These are phyloP conservation scores for Balearica regulorum DNA, from an alignment of 2,797 vertebrate genomes.

Conservation along the genomic window DNA sequence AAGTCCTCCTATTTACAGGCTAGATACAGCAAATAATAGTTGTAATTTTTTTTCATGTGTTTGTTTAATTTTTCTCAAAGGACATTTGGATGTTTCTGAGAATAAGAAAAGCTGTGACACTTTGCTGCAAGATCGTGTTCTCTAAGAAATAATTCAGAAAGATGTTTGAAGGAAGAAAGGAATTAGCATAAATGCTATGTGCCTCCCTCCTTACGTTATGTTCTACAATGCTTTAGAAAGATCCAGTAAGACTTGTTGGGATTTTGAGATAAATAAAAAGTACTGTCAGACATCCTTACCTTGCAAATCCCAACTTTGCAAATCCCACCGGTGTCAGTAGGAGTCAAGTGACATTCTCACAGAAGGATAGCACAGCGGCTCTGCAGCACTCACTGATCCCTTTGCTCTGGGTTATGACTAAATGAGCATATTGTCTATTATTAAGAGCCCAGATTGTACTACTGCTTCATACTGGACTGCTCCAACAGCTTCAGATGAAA, in stretches of 20 bases:
- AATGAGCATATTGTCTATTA: background rate
- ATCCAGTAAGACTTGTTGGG: background rate
- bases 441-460: background rate
- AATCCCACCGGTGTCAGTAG: background rate
- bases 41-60: background rate
- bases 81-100: background rate
- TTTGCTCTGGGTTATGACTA: background rate
- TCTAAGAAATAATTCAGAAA: background rate
- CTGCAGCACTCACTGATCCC: background rate
- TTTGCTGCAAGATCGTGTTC: background rate
- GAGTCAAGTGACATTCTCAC: background rate
- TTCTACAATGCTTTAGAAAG: background rate
- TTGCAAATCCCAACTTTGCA: background rate
- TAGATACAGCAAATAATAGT: background rate
- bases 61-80: background rate
- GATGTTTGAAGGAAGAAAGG: background rate
- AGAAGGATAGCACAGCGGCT: background rate
- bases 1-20: background rate
- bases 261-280: background rate
- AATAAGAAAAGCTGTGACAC: background rate
- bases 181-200: background rate
- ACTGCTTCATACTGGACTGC: background rate
- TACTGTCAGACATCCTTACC: background rate
- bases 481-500: background rate
- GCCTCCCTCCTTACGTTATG: background rate